Evolutionary conservation across 1,140 invertebrate genomes (phyloP), one percentile per base, ranked within the genome.

Genomic region (Macrobrachium rosenbergii): DNA sequence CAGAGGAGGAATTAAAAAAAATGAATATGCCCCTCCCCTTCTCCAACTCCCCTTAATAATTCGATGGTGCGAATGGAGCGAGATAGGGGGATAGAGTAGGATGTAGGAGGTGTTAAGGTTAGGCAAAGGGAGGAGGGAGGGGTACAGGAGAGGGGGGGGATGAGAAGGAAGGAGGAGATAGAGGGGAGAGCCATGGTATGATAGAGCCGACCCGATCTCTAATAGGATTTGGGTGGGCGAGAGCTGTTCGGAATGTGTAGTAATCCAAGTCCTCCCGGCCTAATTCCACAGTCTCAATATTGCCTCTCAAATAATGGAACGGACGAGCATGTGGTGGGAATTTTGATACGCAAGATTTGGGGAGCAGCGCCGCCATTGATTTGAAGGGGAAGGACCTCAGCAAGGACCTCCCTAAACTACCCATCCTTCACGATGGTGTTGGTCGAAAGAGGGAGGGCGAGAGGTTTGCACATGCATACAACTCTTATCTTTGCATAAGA

Each of bases 241-340:
- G 37, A 28, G 37, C 37, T 60, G 19, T 72, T 37, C 67, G 63
- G 67, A 23, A 67, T 72, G 80, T 72, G 63, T n/a, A 14, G 64
- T 82, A 69, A 72, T 72, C 63, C 63, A 5, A 23, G 12, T 43
- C 45, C 12, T n/a, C 19, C 52, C 62, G 21, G 43, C 17, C 67
- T 67, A 81, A 69, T 82, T 23, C 80, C 64, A 45, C 63, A n/a
- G 37, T 72, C 37, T 72, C 77, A 62, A 79, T 79, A 79, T 79
- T 79, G 77, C 77, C 45, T 79, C 58, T 79, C 77, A 79, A 79
- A 79, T 79, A 79, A 62, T 23, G 59, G 23, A 79, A 79, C 37
- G 21, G 59, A 63, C 58, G 28, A 6, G 21, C 12, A 23, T 45
- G 80, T 52, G 80, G 80, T 21, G 63, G 37, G 80, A 82, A 69